Conservation (phyloP, 2,113 vertebrate species). For the Myodes glareolus region DNA sequence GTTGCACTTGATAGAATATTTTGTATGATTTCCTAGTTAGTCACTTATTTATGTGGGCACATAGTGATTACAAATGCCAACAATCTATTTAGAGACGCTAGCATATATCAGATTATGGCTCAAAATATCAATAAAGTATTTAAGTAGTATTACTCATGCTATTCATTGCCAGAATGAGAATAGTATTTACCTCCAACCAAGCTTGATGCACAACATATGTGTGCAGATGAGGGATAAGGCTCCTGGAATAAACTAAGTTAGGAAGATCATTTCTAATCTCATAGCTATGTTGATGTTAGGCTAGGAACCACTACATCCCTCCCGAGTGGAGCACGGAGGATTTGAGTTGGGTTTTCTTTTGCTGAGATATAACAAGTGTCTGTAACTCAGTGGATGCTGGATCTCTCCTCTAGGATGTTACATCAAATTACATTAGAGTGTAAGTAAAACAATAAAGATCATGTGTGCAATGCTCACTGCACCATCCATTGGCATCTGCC, state of each 20-base stretch:
- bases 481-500: background rate
- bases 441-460: background rate
- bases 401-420: background rate
- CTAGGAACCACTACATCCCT: background rate
- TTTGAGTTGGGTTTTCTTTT: background rate
- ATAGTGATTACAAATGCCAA: constrained; percentile 47
- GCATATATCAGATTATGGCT: constrained; percentile 51
- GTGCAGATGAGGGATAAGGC: background rate
- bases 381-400: background rate
- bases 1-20: background rate
- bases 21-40: constrained; percentile 43
- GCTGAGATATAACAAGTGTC: background rate
- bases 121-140: constrained; percentile 49
- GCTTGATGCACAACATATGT: background rate
- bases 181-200: background rate
- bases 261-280: background rate
- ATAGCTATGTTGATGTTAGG: background rate
- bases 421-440: background rate
- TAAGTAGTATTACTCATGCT: constrained; percentile 58
- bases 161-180: constrained; percentile 7
- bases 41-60: constrained; percentile 51
- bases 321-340: background rate
- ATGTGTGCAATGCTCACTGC: background rate
- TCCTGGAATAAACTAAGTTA: background rate
- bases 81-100: constrained; percentile 55